Evolutionary conservation across 2,797 vertebrate genomes (phyloP), one percentile per base, ranked within the genome.

Genomic region (Gallinago solitaria): DNA sequence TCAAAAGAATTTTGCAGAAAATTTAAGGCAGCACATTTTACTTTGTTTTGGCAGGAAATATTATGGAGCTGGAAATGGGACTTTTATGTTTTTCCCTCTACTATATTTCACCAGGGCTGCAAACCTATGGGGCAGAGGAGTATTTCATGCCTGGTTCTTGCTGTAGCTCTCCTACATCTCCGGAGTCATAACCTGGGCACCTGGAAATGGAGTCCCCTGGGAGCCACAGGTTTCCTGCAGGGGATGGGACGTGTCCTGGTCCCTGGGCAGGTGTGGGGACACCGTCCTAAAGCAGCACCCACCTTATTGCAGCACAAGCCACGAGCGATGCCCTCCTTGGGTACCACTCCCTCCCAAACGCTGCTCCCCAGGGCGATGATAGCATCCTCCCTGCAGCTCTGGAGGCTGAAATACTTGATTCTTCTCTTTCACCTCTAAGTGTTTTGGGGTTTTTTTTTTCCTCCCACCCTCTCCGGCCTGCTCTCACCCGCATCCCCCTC

Each of bases 1-100:
- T 96, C 95, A 78, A 45, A 96, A 95, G 95, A 97, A 96, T 96
- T 95, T 97, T 94, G 93, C 86, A 78, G 96, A 74, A 96, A 96
- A 97, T 96, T 93, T 94, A 97, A 95, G 94, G 95, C 70, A 11
- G 87, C 82, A 39, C 82, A 69, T 94, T 90, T 93, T 70, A 92
- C 87, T 95, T 87, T 57, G 75, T 75, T 94, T 91, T 92, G 93
- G 95, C 94, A 96, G 95, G 91, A 96, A 95, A 92, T 94, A 94
- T 94, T 87, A 90, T 51, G 86, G 91, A 81, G 74, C 59, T 94
- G 89, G 89, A 95, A 97, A 95, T 83, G 88, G 91, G 94, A 93
- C 65, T 92, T 85, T 67, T 85, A 85, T 79, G 93, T 70, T 85
- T 85, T 87, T 51, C 70, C 50, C 64, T 48, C 56, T 33, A 10